phyloP scores from a whole-genome alignment of 2,888 invertebrate species.

The Philonicus albiceps region DNA sequence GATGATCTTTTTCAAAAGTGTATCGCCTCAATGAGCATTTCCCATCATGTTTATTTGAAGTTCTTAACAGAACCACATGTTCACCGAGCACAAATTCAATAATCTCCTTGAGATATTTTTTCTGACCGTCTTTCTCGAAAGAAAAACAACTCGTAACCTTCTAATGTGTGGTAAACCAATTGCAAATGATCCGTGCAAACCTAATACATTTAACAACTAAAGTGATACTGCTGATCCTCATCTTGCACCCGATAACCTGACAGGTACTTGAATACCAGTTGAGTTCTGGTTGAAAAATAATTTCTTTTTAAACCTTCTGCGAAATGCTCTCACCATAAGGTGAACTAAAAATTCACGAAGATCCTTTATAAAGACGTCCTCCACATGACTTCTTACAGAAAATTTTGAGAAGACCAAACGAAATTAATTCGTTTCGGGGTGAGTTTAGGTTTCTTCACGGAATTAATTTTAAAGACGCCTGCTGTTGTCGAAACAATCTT shows the following conservation, averaged over 20 bases:
- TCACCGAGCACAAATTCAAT: neutral
- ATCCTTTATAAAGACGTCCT: neutral
- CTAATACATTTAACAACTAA: neutral
- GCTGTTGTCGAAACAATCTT: neutral
- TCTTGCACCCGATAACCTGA: neutral
- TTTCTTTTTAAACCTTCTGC: neutral
- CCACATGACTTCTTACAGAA: neutral
- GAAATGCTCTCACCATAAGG: neutral
- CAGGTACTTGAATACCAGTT: neutral
- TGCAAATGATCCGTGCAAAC: neutral
- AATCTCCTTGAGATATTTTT: neutral
- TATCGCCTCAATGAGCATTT: neutral
- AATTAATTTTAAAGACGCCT: neutral
- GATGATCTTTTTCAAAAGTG: neutral
- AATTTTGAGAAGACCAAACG: neutral
- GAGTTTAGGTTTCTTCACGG: neutral
- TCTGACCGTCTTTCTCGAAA: neutral
- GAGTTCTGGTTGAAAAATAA: neutral
- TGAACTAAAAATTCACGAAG: neutral
- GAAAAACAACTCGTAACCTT: neutral
- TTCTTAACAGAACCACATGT: neutral
- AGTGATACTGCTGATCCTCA: neutral
- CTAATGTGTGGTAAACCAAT: neutral
- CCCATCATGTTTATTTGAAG: neutral
- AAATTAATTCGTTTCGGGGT: neutral